phyloP scores from a whole-genome alignment of 1,140 invertebrate species.

The Papilio glaucus region DNA sequence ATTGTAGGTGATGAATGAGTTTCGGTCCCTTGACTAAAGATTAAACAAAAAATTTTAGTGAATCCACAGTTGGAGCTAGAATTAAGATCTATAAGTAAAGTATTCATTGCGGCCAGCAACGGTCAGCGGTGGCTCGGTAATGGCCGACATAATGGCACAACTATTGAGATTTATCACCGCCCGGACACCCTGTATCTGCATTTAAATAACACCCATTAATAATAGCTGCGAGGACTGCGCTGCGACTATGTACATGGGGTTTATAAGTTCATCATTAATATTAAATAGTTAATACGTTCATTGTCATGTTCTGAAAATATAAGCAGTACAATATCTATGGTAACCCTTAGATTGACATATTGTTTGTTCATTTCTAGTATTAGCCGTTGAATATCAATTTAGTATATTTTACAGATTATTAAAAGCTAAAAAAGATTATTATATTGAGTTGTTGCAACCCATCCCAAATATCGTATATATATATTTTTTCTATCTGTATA shows the following conservation, averaged over 20 bases:
- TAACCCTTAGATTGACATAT: too few species aligned
- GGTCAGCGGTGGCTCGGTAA: background rate
- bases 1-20: too few species aligned
- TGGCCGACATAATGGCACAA: conserved; percentile 27
- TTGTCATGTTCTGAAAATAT: background rate
- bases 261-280: conserved; percentile 14
- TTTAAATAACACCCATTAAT: conserved; percentile 28
- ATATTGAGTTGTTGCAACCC: too few species aligned
- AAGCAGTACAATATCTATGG: too few species aligned
- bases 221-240: background rate
- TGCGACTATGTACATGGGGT: background rate
- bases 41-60: too few species aligned
- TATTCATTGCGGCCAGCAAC: background rate
- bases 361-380: too few species aligned
- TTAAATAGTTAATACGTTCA: background rate
- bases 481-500: too few species aligned
- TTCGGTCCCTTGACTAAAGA: too few species aligned
- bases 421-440: too few species aligned
- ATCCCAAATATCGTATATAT: too few species aligned
- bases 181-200: conserved; percentile 26
- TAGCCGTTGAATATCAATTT: too few species aligned
- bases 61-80: background rate
- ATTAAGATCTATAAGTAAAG: conserved; percentile 15
- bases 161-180: conserved; percentile 24
- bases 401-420: too few species aligned